Conservation (phyloP, 2,113 vertebrate species). For the Silurus meridionalis region DNA sequence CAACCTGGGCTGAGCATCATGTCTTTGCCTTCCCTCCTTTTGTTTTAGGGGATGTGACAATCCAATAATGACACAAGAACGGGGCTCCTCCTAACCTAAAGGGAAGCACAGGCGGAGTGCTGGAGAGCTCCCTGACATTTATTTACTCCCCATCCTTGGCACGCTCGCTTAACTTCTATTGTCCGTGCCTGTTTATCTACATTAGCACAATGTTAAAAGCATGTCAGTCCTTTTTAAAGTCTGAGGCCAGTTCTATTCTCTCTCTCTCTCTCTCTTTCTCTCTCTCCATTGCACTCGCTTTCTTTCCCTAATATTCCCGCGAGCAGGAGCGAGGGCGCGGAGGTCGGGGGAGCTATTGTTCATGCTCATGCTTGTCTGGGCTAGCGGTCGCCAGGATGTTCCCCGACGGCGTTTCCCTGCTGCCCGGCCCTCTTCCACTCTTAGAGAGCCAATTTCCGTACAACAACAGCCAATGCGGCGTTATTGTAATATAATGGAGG, state of each 20-base stretch:
- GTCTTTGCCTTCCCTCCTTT: constrained; percentile 22
- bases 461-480: constrained; percentile 60
- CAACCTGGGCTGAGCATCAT: constrained; percentile 31
- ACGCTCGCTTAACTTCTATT: constrained; percentile 13
- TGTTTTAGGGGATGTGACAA: constrained; percentile 25
- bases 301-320: background rate
- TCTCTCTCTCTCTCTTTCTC: constrained; percentile 3
- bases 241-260: background rate
- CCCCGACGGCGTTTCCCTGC: constrained; percentile 41
- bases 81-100: constrained; percentile 2
- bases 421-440: constrained; percentile 51
- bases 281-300: background rate
- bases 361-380: constrained; percentile 51
- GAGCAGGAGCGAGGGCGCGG: constrained; percentile 26
- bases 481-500: constrained; percentile 50
- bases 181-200: constrained; percentile 11
- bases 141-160: constrained; percentile 36
- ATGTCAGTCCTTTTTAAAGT: constrained; percentile 31
- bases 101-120: constrained; percentile 1
- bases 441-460: constrained; percentile 69
- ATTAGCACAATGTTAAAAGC: constrained; percentile 13
- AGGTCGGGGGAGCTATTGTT: constrained; percentile 50
- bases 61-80: constrained; percentile 26
- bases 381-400: constrained; percentile 55
- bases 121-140: background rate